Percentiles rank a stretch among this genome's conserved stretches.
Conservation (phyloP, 2,797 vertebrate genomes). For the Aldrovandia affinis region DNA sequence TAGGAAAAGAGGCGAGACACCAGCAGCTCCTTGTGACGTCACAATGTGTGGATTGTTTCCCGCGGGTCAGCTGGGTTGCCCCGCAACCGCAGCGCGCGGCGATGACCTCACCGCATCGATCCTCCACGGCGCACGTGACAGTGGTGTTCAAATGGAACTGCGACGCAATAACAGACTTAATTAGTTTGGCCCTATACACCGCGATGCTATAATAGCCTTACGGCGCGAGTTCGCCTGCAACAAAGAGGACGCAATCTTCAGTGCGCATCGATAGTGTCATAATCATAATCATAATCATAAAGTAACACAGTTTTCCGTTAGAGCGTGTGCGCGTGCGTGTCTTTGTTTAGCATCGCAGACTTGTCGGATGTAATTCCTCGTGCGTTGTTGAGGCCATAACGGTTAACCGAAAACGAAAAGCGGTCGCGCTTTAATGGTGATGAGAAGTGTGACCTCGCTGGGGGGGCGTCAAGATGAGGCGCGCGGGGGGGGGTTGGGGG, state of each 20-base stretch:
- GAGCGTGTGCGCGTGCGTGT: background rate
- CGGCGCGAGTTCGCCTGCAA: background rate
- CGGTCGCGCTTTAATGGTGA: slow-evolving; percentile 28
- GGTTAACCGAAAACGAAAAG: no score
- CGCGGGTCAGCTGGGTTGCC: background rate
- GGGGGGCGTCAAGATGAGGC: slow-evolving; percentile 7
- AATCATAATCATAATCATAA: background rate
- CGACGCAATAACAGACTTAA: no score
- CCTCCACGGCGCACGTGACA: background rate
- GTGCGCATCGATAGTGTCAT: no score
- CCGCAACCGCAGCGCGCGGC: background rate
- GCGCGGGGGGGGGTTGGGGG: slow-evolving; percentile 5
- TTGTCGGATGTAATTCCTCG: no score
- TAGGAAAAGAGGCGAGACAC: background rate
- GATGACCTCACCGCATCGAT: background rate
- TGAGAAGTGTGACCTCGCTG: slow-evolving; percentile 22
- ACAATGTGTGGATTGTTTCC: background rate
- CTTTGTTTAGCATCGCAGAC: slow-evolving; percentile 13
- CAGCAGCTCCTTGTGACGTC: background rate
- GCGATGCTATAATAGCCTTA: background rate
- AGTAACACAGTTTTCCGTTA: background rate
- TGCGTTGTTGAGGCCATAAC: no score
- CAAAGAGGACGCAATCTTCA: background rate
- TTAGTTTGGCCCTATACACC: no score
- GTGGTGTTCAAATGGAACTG: background rate